These are phyloP conservation scores for Illadopsis cleaveri DNA, from an alignment of 2,113 vertebrate species.

Conservation along the genomic window DNA sequence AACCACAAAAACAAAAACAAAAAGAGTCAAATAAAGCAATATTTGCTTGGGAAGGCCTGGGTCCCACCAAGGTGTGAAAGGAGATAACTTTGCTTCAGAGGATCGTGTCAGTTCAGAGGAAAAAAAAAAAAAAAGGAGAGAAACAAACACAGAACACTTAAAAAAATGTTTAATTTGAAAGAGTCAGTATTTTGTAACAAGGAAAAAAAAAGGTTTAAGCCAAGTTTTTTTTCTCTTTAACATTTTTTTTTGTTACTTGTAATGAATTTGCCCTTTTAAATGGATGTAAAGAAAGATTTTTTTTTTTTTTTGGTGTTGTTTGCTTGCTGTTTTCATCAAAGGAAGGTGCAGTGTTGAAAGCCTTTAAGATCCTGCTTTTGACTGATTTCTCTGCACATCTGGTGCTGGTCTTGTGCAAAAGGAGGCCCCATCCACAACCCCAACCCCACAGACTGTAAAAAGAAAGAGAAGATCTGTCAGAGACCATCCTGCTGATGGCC, in stretches of 20 bases:
- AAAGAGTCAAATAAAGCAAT: constrained; percentile 19
- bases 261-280: constrained; percentile 2
- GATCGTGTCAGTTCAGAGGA: constrained; percentile 21
- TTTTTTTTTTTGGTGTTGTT: not conserved
- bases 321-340: not conserved
- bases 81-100: constrained; percentile 60
- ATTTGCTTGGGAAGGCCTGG: constrained; percentile 69
- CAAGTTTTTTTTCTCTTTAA: constrained; percentile 5
- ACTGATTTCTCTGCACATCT: not conserved
- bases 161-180: not conserved
- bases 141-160: not conserved
- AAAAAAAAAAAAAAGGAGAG: not conserved
- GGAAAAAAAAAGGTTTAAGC: constrained; percentile 39
- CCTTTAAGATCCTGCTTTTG: not conserved
- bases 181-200: constrained; percentile 58
- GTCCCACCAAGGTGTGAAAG: constrained; percentile 41
- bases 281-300: constrained; percentile 23
- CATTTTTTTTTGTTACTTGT: not conserved
- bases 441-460: not conserved
- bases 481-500: not conserved
- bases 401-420: constrained; percentile 34
- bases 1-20: not conserved
- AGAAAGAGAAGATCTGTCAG: not conserved
- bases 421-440: not conserved
- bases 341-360: not conserved